A percentile compares a stretch with the other conserved stretches of the same genome.
Conservation (phyloP, 2,113 vertebrate genomes). For the Heterotilapia buettikoferi region DNA sequence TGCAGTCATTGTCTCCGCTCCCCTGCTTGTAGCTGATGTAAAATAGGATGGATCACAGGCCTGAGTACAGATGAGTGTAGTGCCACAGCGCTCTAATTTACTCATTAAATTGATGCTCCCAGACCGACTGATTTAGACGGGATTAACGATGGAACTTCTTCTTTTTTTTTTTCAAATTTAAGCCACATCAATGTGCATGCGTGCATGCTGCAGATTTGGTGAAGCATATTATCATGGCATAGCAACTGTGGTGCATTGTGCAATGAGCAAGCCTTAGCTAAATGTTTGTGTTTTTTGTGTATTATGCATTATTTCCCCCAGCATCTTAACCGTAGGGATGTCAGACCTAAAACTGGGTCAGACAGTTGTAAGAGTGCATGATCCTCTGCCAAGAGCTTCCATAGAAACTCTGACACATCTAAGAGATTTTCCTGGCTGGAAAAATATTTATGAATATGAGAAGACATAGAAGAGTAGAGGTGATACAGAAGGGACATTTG, state of each 20-base stretch:
- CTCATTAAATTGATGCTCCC: constrained; percentile 46
- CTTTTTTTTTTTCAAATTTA: not conserved
- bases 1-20: not conserved
- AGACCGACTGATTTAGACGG: constrained; percentile 30
- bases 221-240: not conserved
- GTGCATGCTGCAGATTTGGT: not conserved
- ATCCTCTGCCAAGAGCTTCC: constrained; percentile 38
- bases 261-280: not conserved
- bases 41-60: constrained; percentile 15
- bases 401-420: constrained; percentile 8
- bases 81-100: constrained; percentile 24
- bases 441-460: not conserved
- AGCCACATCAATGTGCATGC: not conserved
- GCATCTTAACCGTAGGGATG: not conserved
- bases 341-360: constrained; percentile 61
- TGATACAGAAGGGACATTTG: not conserved
- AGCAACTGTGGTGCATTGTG: not conserved
- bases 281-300: constrained; percentile 27
- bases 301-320: constrained; percentile 1
- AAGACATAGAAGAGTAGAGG: not conserved
- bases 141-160: constrained; percentile 28
- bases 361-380: constrained; percentile 1
- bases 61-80: not conserved
- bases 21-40: constrained; percentile 8
- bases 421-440: not conserved